Percentiles rank a stretch among this genome's conserved stretches.
Conservation (phyloP, 1,140 invertebrate genomes). For the Meloidogyne hapla region DNA sequence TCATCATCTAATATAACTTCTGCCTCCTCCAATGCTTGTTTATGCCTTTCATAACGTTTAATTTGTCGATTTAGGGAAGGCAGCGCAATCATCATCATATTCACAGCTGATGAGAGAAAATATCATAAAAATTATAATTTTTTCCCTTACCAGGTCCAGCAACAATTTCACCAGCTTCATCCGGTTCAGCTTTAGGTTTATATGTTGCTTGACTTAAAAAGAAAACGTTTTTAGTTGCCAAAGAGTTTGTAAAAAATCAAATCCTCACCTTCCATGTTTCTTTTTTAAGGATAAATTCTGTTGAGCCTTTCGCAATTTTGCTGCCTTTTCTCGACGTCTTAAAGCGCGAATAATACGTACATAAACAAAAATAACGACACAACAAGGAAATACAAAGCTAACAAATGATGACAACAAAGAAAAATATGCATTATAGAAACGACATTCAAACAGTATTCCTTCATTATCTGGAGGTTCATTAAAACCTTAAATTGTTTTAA, state of each 20-base stretch:
- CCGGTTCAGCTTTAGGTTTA: constrained; percentile 34
- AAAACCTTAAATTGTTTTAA: constrained; percentile 45
- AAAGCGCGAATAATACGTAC: constrained; percentile 49
- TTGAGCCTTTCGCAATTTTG: constrained; percentile 28
- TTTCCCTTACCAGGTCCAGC: constrained; percentile 54
- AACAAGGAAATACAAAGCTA: constrained; percentile 95
- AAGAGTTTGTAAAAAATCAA: too few relatives aligned
- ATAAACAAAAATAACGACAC: constrained; percentile 61
- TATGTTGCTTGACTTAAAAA: constrained; percentile 44
- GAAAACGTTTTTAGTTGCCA: too few relatives aligned
- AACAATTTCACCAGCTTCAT: constrained; percentile 59
- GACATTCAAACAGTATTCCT: constrained; percentile 68
- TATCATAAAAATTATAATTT: constrained; percentile 13
- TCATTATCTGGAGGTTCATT: constrained; percentile 56
- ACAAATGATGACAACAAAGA: constrained; percentile 94
- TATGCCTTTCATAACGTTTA: constrained; percentile 54
- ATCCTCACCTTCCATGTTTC: neutral
- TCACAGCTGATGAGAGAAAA: constrained; percentile 52
- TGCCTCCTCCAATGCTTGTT: constrained; percentile 53
- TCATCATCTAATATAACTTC: constrained; percentile 57
- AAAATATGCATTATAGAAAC: constrained; percentile 96
- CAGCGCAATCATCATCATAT: constrained; percentile 61
- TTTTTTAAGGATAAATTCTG: neutral
- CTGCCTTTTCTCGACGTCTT: constrained; percentile 50
- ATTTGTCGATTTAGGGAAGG: constrained; percentile 59